Evolutionary conservation across 2,797 vertebrate species (phyloP), one percentile per base, ranked within the genome.

Genomic region (Danionella dracula): DNA sequence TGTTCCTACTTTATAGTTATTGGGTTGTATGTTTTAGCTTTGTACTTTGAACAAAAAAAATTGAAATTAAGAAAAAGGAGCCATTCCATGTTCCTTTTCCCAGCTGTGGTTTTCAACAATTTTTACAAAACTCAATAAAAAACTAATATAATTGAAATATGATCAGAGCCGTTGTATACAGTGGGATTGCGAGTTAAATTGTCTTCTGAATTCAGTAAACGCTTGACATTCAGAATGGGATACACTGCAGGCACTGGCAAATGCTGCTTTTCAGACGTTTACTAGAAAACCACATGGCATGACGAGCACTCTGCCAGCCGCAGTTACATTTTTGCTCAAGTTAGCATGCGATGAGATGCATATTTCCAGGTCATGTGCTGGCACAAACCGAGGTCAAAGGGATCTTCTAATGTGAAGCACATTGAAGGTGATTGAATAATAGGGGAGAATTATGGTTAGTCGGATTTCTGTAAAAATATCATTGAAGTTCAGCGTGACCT

Each of bases 401-500:
- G 51, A 53, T 55, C 32, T 51, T 19, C 46, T 71, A 71, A 73
- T 73, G 31, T 34, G 73, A 78, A 66, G 56, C 63, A 72, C 56
- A 66, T 71, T 78, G 67, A 44, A 19, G 65, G 19, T 6, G 23
- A 65, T 56, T 49, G 42, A 57, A 13, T 65, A 66, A 57, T 42
- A 42, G 45, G 11, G 51, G 29, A 48, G 40, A 63, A 66, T 48
- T 57, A 62, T 41, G 2, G 53, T 72, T 72, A 73, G 65, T 68
- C 62, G 35, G 54, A 71, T 75, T 69, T 66, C 42, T 70, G 16
- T 70, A 53, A 61, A 66, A 64, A 70, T 31, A 35, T 37, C 16
- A 21, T 68, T 51, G 66, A 63, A 40, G 19, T 29, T 51, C 51
- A 69, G 50, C 45, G 29, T 64, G 66, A 37, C 60, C 51, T 62